Conservation (phyloP, 1,140 invertebrate species). For the Bombus ignitus region DNA sequence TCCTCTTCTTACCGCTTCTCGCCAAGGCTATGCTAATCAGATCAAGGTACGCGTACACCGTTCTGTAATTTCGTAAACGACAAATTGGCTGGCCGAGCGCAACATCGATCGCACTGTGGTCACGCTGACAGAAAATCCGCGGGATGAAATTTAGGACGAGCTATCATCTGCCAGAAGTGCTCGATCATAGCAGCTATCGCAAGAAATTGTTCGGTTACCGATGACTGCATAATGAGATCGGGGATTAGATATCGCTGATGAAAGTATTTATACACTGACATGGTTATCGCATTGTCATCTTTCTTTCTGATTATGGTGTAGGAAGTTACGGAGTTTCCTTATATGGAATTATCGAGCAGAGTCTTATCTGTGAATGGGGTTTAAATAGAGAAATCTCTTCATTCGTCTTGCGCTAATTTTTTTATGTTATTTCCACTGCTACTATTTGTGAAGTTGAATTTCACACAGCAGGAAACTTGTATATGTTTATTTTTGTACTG, state of each 20-base stretch:
- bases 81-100: constrained; percentile 53
- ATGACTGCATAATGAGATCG: not conserved
- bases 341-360: not conserved
- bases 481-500: too few relatives aligned
- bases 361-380: not conserved
- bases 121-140: constrained; percentile 29
- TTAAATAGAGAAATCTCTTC: too few relatives aligned
- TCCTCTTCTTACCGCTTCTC: constrained; percentile 1
- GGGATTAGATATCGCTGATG: not conserved
- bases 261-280: not conserved
- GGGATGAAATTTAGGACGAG: constrained; percentile 23
- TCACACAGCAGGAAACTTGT: too few relatives aligned
- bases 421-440: too few relatives aligned
- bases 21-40: constrained; percentile 13
- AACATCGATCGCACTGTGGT: constrained; percentile 40
- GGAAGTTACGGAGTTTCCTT: not conserved
- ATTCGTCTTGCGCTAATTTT: too few relatives aligned
- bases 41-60: constrained; percentile 10
- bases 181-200: not conserved
- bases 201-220: not conserved
- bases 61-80: constrained; percentile 57
- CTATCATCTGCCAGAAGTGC: not conserved
- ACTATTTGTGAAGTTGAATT: too few relatives aligned
- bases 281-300: not conserved
- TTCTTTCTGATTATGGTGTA: not conserved